Base-by-base conservation (phyloP, 2,113 vertebrate genomes). In the Pontoporia blainvillei region DNA sequence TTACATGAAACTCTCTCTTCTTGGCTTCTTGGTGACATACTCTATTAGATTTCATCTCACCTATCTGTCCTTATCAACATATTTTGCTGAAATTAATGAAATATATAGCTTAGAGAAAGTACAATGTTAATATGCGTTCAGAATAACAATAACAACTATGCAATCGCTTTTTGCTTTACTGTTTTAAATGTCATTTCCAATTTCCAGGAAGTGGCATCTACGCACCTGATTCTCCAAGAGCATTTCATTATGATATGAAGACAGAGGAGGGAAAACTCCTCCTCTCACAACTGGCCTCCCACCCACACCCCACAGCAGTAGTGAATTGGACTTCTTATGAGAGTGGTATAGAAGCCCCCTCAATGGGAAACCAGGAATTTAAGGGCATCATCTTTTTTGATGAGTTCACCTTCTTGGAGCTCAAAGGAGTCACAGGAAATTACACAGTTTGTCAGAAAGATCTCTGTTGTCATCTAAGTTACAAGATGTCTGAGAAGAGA, bases 141-240 rank as follows among this genome's bases (percentile, higher is more conserved):
- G 39, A 86, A 62, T 67, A 52, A 18, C 9, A 81, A 6, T 34
- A 91, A 54, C 20, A 61, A 67, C 7, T 17, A 46, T 31, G 5
- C 29, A 81, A 49, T 82, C 14, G 15, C 3, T 81, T 94, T 84
- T 85, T 34, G 71, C 44, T 86, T 69, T 62, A n/a, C 27, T 52
- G 2, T 67, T 81, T 67, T 25, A 76, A 96, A 92, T 64, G 5
- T 34, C 5, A 44, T 91, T 67, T 92, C 36, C 25, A 49, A 95
- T 39, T 91, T 96, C 49, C 67, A 98, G 99, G 99, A 84, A 99
- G 99, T 36, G 99, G 99, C 1, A 99, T 99, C 86, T 99, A 98
- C 83, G 98, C 98, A 27, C 99, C 99, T 0, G 87, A 83, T 82
- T 98, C 97, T 91, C 98, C 98, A 67, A 98, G 95, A 11, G 93